Evolutionary conservation across 1,140 invertebrate species (phyloP).

Genomic region (Drosophila ironensis): DNA sequence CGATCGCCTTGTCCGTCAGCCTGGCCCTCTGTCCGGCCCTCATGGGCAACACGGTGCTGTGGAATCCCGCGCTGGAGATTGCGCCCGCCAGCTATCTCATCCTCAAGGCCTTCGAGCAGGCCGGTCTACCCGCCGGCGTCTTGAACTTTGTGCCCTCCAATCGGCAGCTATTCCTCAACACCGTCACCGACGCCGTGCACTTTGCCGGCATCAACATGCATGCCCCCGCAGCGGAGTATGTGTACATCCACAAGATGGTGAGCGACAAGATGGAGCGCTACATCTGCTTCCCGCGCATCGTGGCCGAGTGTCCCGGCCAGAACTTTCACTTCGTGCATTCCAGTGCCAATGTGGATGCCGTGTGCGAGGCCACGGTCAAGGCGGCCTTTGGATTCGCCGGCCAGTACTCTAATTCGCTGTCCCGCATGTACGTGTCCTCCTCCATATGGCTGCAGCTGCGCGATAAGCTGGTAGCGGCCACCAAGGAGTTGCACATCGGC

Average conservation of each 20-base stretch:
- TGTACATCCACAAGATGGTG: conserved; percentile 94
- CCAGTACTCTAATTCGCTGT: conserved; percentile 99
- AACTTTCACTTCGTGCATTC: conserved; percentile 98
- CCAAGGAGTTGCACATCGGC: conserved; percentile 89
- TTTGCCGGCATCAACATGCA: conserved; percentile 98
- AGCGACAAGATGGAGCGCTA: conserved; percentile 93
- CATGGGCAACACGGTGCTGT: conserved; percentile 98
- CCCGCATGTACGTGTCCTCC: conserved; percentile 95
- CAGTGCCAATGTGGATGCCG: conserved; percentile 90
- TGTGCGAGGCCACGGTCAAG: conserved; percentile 91
- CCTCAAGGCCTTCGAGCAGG: conserved; percentile 95
- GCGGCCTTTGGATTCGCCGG: conserved; percentile 97
- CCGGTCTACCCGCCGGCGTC: conserved; percentile 95
- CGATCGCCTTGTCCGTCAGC: conserved; percentile 98
- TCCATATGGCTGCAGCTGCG: conserved; percentile 88
- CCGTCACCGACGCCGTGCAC: conserved; percentile 90
- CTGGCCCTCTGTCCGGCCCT: conserved; percentile 96
- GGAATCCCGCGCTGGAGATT: conserved; percentile 99
- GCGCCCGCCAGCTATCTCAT: conserved; percentile 96
- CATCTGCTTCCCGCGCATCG: conserved; percentile 94
- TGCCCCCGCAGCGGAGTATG: conserved; percentile 88
- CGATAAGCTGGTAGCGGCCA: conserved; percentile 3
- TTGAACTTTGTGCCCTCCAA: conserved; percentile 98
- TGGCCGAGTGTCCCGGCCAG: conserved; percentile 98
- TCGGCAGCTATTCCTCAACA: conserved; percentile 95